phyloP scores from a whole-genome alignment of 2,888 invertebrate species.

The Orchesella flavescens region DNA sequence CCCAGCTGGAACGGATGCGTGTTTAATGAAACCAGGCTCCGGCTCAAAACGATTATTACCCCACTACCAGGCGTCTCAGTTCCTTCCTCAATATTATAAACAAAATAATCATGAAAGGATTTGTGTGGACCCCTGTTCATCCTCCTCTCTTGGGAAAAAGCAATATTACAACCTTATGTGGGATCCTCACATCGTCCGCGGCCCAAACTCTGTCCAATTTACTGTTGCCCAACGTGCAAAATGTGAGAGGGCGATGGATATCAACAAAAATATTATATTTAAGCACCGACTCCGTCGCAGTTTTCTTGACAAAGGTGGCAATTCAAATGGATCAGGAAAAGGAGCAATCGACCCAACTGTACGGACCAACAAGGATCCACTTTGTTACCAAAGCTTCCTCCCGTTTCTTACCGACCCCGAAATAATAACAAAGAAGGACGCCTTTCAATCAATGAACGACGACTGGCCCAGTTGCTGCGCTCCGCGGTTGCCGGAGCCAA shows the following conservation, averaged over 20 bases:
- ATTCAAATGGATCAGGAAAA: slow-evolving; percentile 10
- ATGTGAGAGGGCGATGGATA: slow-evolving; percentile 35
- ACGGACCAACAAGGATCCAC: slow-evolving; percentile 17
- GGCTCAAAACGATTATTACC: background rate
- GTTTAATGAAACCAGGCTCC: background rate
- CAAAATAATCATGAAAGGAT: background rate
- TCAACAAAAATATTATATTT: background rate
- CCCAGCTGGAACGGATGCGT: background rate
- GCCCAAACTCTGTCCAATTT: slow-evolving; percentile 15
- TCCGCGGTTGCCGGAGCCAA: background rate
- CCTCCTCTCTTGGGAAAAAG: background rate
- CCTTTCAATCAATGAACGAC: slow-evolving; percentile 5
- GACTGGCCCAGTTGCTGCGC: background rate
- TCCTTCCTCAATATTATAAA: background rate
- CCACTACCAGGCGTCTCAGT: background rate
- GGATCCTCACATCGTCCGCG: slow-evolving; percentile 40
- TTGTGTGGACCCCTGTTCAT: background rate
- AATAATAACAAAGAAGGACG: background rate
- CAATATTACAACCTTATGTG: slow-evolving; percentile 45
- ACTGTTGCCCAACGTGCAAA: slow-evolving; percentile 16
- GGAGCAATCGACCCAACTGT: slow-evolving; percentile 24
- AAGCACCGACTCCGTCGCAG: background rate
- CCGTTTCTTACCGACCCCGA: slow-evolving; percentile 26
- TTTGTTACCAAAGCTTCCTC: slow-evolving; percentile 6
- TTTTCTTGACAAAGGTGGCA: slow-evolving; percentile 7